Evolutionary conservation across 2,888 invertebrate genomes (phyloP), one percentile per base, ranked within the genome.

Genomic region (Adelphocoris suturalis): DNA sequence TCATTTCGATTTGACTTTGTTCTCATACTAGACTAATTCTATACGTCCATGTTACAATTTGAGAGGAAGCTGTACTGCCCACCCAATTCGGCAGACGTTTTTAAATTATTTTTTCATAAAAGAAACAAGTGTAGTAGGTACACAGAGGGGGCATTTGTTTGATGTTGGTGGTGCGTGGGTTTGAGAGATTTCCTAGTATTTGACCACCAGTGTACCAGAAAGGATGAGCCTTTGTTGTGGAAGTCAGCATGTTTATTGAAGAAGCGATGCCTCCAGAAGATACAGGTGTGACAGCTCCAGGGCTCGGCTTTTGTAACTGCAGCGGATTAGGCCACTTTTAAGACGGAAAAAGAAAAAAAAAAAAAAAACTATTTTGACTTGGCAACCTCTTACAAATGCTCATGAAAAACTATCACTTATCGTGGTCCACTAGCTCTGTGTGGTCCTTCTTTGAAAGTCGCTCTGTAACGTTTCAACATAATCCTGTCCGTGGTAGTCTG

Each of bases 371-470:
- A 80, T 80, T 80, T 80, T 80, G 78, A 80, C 78, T 46, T 46
- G 78, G 78, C 78, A 46, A 46, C 37, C 11, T n/a, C 46, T 0
- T 46, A 9, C 12, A 19, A n/a, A 37, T 19, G 19, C 47, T 80
- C 76, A n/a, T 46, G 37, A 80, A 80, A 37, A 80, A 80, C 13
- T 80, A 80, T 80, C 78, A 19, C 78, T 80, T 80, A 80, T 80
- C 78, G 28, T 80, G 78, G 78, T 80, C 37, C 46, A 80, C 78
- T 80, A 47, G 78, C 19, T 80, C 78, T 80, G 78, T 80, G 78
- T 80, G 78, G 78, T 80, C 78, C 46, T 80, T 19, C 37, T 46
- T n/a, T n/a, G n/a, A 46, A 80, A 11, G 78, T 16, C 37, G 68
- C 68, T 68, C 68, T 12, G 68, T 68, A 68, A 68, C 68, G 23